Evolutionary conservation across 2,113 vertebrate genomes (phyloP), one percentile per base, ranked within the genome.

Genomic region (western clawed frog (Xenopus tropicalis)): DNA sequence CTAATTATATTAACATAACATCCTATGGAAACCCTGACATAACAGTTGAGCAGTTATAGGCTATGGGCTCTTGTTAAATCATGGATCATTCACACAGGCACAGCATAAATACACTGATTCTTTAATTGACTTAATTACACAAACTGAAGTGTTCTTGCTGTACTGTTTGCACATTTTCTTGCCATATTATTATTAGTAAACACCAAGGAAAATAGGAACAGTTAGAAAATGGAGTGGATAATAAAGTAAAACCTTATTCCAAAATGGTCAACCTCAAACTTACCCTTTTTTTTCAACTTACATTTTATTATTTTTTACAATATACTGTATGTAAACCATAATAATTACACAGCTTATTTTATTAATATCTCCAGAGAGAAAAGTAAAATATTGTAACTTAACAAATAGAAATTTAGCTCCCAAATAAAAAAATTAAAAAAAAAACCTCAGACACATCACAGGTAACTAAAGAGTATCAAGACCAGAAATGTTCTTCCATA

Each of bases 121-220:
- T 59, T 62, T 71, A 71, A 71, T 71, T 71, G 69, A 48, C 25
- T 61, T 71, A 71, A 71, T 71, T 71, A 71, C 19, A 29, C 57
- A 51, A 46, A 13, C 23, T 19, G 3, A 48, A 48, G 16, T 62
- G 22, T 71, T 71, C 43, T 25, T 71, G 44, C 43, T 25, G 42
- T 51, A 56, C 17, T n/a, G 23, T 11, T n/a, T 58, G 12, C 8
- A 58, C 29, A 69, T 25, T 58, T 37, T 57, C 21, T 51, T 23
- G n/a, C 42, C 42, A 46, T 22, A 21, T 13, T 14, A 58, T 44
- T 61, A 21, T 17, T 43, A 14, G 13, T 48, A 48, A 66, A 48
- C 22, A 23, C 42, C 43, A 29, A 14, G 17, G 42, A 25, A 44
- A 23, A 6, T 22, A 21, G 3, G 21, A 12, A 14, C 11, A 48